Conservation (phyloP, 2,888 invertebrate species). For the Cryptops parisi region DNA sequence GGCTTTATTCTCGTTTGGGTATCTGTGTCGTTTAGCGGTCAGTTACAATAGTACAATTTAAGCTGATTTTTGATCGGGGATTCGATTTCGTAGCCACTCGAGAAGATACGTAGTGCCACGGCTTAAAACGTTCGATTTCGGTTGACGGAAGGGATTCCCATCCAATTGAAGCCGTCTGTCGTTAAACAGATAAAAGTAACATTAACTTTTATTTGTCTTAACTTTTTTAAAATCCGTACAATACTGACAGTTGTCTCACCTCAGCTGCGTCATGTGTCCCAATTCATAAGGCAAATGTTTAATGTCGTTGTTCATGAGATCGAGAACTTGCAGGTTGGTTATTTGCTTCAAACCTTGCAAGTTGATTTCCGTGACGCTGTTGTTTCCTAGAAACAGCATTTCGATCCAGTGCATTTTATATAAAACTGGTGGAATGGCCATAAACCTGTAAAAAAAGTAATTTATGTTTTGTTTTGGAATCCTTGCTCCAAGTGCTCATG, state of each 20-base stretch:
- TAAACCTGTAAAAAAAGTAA: background rate
- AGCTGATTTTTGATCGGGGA: no score
- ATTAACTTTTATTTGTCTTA: no score
- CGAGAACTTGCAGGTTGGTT: background rate
- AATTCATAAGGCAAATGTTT: background rate
- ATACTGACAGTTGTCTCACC: background rate
- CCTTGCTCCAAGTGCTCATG: no score
- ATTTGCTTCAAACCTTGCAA: background rate
- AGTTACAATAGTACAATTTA: no score
- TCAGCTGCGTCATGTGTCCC: background rate
- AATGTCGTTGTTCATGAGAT: background rate
- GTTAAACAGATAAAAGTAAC: no score
- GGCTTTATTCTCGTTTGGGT: no score
- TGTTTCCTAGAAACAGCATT: background rate
- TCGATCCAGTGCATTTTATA: background rate
- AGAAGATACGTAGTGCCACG: background rate
- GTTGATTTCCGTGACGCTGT: background rate
- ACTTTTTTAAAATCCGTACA: no score
- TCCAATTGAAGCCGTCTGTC: background rate
- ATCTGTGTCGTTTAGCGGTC: no score
- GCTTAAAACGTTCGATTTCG: background rate
- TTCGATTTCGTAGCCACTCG: background rate
- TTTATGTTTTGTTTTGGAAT: no score
- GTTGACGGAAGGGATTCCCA: background rate
- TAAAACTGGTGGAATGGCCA: background rate